Conservation (phyloP, 2,113 vertebrate species). For the Ascaphus truei region DNA sequence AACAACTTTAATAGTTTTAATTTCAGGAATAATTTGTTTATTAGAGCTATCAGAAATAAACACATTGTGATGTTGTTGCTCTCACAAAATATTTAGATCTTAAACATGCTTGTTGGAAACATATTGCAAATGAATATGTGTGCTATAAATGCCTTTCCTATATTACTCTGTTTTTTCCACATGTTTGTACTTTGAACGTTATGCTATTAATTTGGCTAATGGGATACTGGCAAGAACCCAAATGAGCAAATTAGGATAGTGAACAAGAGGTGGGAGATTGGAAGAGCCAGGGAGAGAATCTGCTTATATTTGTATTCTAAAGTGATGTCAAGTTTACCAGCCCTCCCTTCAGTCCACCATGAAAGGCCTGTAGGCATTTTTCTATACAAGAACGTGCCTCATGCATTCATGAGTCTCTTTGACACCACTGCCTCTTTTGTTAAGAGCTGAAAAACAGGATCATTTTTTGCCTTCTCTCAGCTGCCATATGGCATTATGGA, state of each 20-base stretch:
- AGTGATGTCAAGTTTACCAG: slow-evolving; percentile 47
- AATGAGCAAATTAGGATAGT: slow-evolving; percentile 13
- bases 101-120: no score
- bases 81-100: no score
- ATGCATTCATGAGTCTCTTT: slow-evolving; percentile 76
- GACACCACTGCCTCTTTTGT: slow-evolving; percentile 79
- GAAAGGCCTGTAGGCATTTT: slow-evolving; percentile 58
- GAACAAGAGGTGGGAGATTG: background rate
- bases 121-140: slow-evolving; percentile 21
- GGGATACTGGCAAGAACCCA: slow-evolving; percentile 52
- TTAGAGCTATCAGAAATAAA: no score
- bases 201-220: slow-evolving; percentile 60
- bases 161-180: slow-evolving; percentile 53
- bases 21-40: no score
- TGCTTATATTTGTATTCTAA: slow-evolving; percentile 42
- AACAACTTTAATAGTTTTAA: no score
- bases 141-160: slow-evolving; percentile 27
- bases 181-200: slow-evolving; percentile 48
- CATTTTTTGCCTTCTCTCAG: slow-evolving; percentile 68
- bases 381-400: slow-evolving; percentile 58
- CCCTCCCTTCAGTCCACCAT: slow-evolving; percentile 46
- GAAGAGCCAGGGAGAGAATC: slow-evolving; percentile 23
- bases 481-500: slow-evolving; percentile 89
- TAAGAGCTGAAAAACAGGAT: slow-evolving; percentile 61
- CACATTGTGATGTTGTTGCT: no score